These are phyloP conservation scores for Lamprotornis superbus DNA, from an alignment of 2,113 vertebrate species.

Conservation along the genomic window DNA sequence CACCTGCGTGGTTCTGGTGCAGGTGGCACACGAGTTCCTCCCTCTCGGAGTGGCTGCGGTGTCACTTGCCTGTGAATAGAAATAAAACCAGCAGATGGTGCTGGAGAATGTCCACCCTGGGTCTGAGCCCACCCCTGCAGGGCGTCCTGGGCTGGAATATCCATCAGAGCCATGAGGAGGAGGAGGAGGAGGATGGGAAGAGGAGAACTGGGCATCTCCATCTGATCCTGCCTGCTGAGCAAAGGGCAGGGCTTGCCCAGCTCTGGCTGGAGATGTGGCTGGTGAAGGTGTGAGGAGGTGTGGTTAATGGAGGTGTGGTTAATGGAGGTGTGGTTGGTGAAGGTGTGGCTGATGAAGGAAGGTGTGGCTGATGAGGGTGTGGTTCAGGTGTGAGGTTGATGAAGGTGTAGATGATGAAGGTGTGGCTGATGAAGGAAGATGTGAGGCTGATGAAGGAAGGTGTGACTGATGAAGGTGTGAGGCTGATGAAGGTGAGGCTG, in stretches of 20 bases:
- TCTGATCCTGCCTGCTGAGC: rapidly evolving
- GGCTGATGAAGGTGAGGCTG: too few species aligned
- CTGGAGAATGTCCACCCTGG: neutral
- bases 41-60: neutral
- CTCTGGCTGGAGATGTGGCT: too few species aligned
- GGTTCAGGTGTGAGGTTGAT: too few species aligned
- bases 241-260: too few species aligned
- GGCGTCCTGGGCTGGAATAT: neutral
- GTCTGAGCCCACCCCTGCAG: rapidly evolving
- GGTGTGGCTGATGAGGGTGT: too few species aligned
- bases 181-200: too few species aligned
- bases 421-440: too few species aligned
- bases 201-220: neutral
- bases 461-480: too few species aligned
- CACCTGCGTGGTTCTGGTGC: neutral
- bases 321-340: too few species aligned
- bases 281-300: neutral
- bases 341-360: too few species aligned
- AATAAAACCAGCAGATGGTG: slow-evolving; percentile 23
- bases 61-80: neutral
- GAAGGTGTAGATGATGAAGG: too few species aligned
- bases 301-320: neutral
- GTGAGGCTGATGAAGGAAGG: too few species aligned
- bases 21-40: neutral
- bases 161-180: rapidly evolving